Evolutionary conservation across 1,140 invertebrate genomes (phyloP).

Genomic region (Orussus abietinus): DNA sequence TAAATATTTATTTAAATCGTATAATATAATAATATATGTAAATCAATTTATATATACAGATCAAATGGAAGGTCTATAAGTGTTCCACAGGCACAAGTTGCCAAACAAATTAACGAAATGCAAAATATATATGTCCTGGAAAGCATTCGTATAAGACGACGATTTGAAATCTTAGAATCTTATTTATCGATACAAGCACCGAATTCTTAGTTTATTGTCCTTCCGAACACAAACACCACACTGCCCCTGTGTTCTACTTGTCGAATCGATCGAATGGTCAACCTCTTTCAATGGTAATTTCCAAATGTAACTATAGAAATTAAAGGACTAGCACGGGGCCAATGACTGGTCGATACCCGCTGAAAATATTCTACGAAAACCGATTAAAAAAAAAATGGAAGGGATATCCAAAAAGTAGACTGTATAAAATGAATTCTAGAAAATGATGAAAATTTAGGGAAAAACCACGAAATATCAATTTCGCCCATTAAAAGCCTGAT

Average conservation of each 20-base stretch:
- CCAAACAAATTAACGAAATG: slow-evolving; percentile 37
- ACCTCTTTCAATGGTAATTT: not conserved
- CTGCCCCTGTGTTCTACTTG: no score
- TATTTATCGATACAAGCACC: slow-evolving; percentile 14
- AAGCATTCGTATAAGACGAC: slow-evolving; percentile 21
- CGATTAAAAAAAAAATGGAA: no score
- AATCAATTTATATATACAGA: slow-evolving; percentile 24
- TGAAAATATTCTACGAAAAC: no score
- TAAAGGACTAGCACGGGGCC: no score
- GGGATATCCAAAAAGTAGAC: no score
- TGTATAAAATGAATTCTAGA: no score
- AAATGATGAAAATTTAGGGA: no score
- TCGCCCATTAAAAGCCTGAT: no score
- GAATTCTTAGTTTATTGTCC: slow-evolving; percentile 14
- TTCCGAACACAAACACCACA: slow-evolving; percentile 26
- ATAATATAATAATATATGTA: slow-evolving; percentile 14
- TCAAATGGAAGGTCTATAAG: slow-evolving; percentile 33
- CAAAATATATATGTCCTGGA: slow-evolving; percentile 29
- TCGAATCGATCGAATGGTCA: no score
- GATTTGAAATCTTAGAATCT: slow-evolving; percentile 14
- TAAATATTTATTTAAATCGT: slow-evolving; percentile 45
- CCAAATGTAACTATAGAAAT: no score
- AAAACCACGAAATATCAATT: no score
- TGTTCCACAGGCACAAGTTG: slow-evolving; percentile 55
- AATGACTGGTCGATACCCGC: no score